Evolutionary conservation across 2,888 invertebrate genomes (phyloP).

Genomic region (Meandrusa payeni): DNA sequence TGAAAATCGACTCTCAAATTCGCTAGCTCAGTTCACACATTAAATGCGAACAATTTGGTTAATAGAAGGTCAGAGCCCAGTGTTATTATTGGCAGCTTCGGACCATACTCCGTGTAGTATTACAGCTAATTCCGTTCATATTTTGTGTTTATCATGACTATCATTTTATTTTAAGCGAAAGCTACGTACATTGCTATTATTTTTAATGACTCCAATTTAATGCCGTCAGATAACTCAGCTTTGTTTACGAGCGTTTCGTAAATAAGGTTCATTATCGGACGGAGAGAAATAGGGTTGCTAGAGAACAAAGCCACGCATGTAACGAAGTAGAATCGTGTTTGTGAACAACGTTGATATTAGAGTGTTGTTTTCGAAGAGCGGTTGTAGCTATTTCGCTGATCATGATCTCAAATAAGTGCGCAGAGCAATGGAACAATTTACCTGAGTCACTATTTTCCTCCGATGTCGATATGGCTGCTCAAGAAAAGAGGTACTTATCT

Average conservation of each 20-base stretch:
- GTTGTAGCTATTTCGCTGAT: too few relatives aligned
- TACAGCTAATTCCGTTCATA: conserved; percentile 46
- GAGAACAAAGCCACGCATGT: conserved; percentile 32
- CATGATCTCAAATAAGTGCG: too few relatives aligned
- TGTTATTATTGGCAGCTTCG: conserved; percentile 41
- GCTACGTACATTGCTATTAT: conserved; percentile 58
- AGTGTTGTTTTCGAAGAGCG: conserved; percentile 1
- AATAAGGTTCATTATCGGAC: conserved; percentile 23
- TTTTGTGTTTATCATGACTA: conserved; percentile 57
- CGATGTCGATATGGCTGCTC: too few relatives aligned
- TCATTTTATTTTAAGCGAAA: conserved; percentile 50
- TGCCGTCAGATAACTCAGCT: conserved; percentile 19
- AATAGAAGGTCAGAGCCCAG: conserved; percentile 47
- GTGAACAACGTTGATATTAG: conserved; percentile 29
- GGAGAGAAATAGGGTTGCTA: conserved; percentile 16
- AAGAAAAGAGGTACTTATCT: too few relatives aligned
- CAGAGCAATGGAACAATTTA: too few relatives aligned
- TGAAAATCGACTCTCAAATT: too few relatives aligned
- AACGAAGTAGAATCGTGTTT: conserved; percentile 48
- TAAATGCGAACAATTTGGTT: conserved; percentile 32
- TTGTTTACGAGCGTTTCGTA: conserved; percentile 17
- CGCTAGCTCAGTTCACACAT: conserved; percentile 24
- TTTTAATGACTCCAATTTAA: conserved; percentile 43
- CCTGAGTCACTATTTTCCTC: too few relatives aligned
- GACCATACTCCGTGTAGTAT: conserved; percentile 40